Evolutionary conservation across 2,797 vertebrate genomes (phyloP), one percentile per base, ranked within the genome.

Genomic region (Mormyrus proboscirostris): DNA sequence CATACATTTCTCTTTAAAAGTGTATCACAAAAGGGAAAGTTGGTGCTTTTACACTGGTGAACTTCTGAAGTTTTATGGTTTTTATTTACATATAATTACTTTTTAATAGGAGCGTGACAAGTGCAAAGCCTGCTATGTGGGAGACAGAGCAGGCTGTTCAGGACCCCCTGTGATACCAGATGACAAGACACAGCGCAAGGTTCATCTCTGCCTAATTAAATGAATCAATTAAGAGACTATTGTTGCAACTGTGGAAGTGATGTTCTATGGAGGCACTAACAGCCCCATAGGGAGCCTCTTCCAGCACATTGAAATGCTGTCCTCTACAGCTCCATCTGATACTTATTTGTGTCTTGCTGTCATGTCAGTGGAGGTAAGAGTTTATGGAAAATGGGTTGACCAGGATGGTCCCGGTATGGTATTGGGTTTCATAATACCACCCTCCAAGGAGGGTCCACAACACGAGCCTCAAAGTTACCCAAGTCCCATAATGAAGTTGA

Each of bases 181-280:
- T 97, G 97, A 97, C 97, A 98, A 96, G 97, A 96, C 92, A 94
- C 94, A 95, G 94, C 92, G 91, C 93, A 95, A 96, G 96, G 96
- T 97, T 96, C 96, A 96, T 98, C 97, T 98, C 96, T 93, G 95
- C 97, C 97, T 99, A 99, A 99, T 99, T 99, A 99, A 99, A 98
- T 96, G 96, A 99, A 79, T 79, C 73, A 79, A 79, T 79, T 79
- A 79, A 97, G 96, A 97, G 95, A 95, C 96, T 97, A 96, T 97
- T 96, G 96, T 97, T 95, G 95, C 96, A 96, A 97, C 97, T 96
- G 97, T 96, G 97, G 97, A 97, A 98, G 97, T 97, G 97, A 98
- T 98, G 97, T 98, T 97, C 96, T 96, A 96, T 94, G 95, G 96
- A 94, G 95, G 96, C 96, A 97, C 95, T 97, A 98, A 97, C 95